Base-by-base conservation (phyloP, 2,113 vertebrate species). In the Oncorhynchus keta region DNA sequence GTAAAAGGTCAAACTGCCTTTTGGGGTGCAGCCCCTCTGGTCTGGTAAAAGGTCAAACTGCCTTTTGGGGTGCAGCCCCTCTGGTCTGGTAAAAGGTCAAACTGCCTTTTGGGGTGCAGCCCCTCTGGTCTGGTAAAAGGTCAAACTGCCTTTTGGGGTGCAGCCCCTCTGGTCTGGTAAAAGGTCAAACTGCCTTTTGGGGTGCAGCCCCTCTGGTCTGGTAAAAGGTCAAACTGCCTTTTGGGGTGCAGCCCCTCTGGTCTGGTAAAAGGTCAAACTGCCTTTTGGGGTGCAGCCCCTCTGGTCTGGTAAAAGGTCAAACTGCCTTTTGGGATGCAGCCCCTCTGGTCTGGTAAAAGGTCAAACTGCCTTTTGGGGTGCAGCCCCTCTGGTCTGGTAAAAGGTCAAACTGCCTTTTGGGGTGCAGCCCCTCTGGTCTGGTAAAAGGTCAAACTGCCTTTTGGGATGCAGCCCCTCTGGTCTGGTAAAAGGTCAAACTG, bases 211-310 rank as follows among this genome's bases (percentile, higher is more conserved):
- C 24, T 26, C 24, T 26, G 24, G 24, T 26, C 24, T 26, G 24
- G 24, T 26, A 26, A 26, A 26, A 90, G 79, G 76, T 87, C 90
- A 82, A 87, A 90, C 92, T 90, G 82, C 68, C 75, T 85, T 24
- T 20, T 22, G 26, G 18, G 26, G 1, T 13, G 14, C 13, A 1
- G 2, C 2, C 49, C 30, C 13, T 51, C 13, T 20, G 5, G 74
- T 72, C 85, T 87, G 75, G 16, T 91, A 92, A 93, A 93, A 90
- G 79, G 76, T 87, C 90, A 82, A 87, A 90, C 92, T 90, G 26
- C 26, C 26, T 16, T 5, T 51, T 51, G 14, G 49, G 49, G 16
- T 13, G 14, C 13, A 1, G 2, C 2, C 49, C 30, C 13, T 51
- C 49, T 20, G 5, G 73, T 72, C 85, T 87, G 75, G 16, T 91